Evolutionary conservation across 1,140 invertebrate species (phyloP).

Genomic region (Pectinophora gossypiella): DNA sequence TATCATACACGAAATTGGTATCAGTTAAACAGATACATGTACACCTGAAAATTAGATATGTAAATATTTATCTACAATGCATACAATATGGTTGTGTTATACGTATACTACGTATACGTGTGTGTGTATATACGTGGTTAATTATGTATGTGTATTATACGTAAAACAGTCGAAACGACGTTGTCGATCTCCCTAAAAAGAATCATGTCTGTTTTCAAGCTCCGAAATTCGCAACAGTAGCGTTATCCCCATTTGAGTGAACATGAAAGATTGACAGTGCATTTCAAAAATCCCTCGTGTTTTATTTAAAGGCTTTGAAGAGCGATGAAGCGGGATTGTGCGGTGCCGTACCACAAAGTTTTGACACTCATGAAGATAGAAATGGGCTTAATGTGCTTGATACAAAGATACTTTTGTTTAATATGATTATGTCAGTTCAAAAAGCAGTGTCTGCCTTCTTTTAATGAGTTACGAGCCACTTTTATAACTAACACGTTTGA

Average conservation of each 20-base stretch:
- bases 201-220: neutral
- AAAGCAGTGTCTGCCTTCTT: neutral
- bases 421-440: neutral
- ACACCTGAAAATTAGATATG: no score
- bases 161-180: no score
- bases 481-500: no score
- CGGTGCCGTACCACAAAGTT: neutral
- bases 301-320: neutral
- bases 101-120: no score
- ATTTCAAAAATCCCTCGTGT: conserved; percentile 16
- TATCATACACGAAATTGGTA: no score
- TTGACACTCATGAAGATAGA: neutral
- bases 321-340: neutral
- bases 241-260: conserved; percentile 24
- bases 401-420: neutral
- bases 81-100: no score
- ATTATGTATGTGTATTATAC: no score
- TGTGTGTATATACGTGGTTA: no score
- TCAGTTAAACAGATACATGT: no score
- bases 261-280: conserved; percentile 32
- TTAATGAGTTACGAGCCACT: no score
- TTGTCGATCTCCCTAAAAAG: no score
- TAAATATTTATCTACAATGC: no score
- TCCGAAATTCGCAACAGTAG: conserved; percentile 15
- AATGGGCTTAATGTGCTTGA: neutral